phyloP scores from a whole-genome alignment of 2,113 vertebrate genomes.

The Channa argus region DNA sequence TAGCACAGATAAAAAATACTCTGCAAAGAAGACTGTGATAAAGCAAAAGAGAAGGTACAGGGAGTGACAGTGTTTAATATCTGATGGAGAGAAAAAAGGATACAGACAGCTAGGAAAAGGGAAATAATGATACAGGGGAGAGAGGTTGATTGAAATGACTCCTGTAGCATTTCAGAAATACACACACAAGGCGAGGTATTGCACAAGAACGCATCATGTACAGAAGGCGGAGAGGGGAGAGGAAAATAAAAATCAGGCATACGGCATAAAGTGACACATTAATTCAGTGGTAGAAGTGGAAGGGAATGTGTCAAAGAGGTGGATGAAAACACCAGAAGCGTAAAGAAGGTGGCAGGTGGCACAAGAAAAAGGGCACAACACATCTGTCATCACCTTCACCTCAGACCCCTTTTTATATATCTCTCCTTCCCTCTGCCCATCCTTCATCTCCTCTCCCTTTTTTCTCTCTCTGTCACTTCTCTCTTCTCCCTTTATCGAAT shows the following conservation, averaged over 20 bases:
- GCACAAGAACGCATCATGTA: constrained; percentile 46
- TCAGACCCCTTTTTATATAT: constrained; percentile 33
- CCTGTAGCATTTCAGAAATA: constrained; percentile 37
- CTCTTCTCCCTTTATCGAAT: constrained; percentile 45
- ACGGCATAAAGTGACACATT: constrained; percentile 62
- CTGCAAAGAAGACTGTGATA: constrained; percentile 39
- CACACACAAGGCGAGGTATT: constrained; percentile 36
- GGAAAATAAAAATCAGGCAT: constrained; percentile 38
- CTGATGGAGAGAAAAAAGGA: constrained; percentile 41
- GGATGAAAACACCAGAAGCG: constrained; percentile 63
- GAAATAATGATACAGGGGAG: constrained; percentile 37
- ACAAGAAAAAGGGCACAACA: constrained; percentile 44
- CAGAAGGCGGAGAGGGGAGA: constrained; percentile 34
- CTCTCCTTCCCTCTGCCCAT: constrained; percentile 17
- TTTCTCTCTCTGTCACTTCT: constrained; percentile 43
- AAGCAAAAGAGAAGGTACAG: constrained; percentile 30
- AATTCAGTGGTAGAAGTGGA: constrained; percentile 59
- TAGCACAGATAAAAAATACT: constrained; percentile 32
- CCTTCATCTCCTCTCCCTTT: constrained; percentile 41
- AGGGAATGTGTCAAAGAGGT: constrained; percentile 56
- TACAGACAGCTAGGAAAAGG: constrained; percentile 27
- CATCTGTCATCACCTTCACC: constrained; percentile 66
- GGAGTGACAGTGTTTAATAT: constrained; percentile 63
- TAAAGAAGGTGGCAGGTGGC: constrained; percentile 44
- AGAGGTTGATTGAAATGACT: constrained; percentile 59